Percentiles rank a stretch among this genome's conserved stretches.
phyloP scores from a whole-genome alignment of 2,797 vertebrate genomes.

The Enteromius radiatus region DNA sequence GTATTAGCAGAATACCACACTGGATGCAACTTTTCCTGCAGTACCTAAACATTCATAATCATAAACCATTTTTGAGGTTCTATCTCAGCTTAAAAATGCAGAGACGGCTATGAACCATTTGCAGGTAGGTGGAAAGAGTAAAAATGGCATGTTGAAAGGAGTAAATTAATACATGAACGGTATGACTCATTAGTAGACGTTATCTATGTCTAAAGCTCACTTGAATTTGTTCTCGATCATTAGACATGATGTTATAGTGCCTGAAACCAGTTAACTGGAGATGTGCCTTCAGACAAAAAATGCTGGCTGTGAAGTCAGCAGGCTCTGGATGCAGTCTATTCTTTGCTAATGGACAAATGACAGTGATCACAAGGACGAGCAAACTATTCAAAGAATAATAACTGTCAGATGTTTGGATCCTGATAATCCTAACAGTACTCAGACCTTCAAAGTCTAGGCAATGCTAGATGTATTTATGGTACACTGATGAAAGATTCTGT shows the following conservation, averaged over 20 bases:
- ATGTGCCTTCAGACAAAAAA: background rate
- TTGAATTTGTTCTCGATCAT: background rate
- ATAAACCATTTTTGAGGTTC: background rate
- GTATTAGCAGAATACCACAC: background rate
- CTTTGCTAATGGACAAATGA: background rate
- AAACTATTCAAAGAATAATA: conserved; percentile 1
- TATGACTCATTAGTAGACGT: background rate
- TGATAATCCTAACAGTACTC: conserved; percentile 6
- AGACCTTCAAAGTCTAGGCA: background rate
- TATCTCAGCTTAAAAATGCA: background rate
- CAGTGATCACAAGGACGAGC: background rate
- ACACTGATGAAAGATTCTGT: background rate
- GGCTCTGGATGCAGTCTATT: background rate
- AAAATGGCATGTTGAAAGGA: background rate
- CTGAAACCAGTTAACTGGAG: background rate
- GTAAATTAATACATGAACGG: background rate
- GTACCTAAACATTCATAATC: background rate
- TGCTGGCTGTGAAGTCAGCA: background rate
- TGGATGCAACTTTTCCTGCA: background rate
- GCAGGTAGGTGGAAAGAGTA: background rate
- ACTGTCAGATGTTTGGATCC: conserved; percentile 1
- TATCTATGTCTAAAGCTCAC: background rate
- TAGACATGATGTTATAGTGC: background rate
- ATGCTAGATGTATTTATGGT: background rate
- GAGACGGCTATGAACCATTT: background rate